Evolutionary conservation across 2,113 vertebrate species (phyloP).

Genomic region (Nerophis ophidion): DNA sequence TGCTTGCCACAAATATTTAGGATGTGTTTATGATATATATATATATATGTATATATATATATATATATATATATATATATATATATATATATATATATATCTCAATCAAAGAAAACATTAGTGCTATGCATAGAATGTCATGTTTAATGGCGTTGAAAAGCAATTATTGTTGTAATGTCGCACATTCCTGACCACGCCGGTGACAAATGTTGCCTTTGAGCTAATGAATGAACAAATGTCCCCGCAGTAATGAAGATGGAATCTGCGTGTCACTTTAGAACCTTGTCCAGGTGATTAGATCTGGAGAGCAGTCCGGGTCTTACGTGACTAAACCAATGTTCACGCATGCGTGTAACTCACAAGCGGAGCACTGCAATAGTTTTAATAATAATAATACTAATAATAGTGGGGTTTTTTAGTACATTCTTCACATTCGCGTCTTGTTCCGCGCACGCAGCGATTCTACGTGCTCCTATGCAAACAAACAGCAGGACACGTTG

Average conservation of each 20-base stretch:
- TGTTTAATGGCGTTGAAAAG: constrained; percentile 2
- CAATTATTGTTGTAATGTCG: constrained; percentile 5
- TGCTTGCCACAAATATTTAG: background rate
- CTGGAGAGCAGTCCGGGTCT: constrained; percentile 91
- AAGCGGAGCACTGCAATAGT: too few species aligned
- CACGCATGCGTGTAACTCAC: background rate
- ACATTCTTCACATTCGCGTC: background rate
- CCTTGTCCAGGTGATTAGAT: constrained; percentile 96
- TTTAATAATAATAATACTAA: background rate
- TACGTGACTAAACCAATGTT: constrained; percentile 23
- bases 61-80: too few species aligned
- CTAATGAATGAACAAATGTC: constrained; percentile 94
- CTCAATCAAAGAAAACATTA: too few species aligned
- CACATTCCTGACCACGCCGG: constrained; percentile 79
- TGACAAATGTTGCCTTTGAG: constrained; percentile 85
- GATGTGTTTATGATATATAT: background rate
- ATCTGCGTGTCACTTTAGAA: constrained; percentile 89
- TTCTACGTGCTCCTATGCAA: background rate
- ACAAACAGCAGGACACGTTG: background rate
- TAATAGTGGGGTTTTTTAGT: background rate
- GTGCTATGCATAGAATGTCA: background rate
- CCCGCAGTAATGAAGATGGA: constrained; percentile 95
- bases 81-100: too few species aligned
- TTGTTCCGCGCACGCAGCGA: background rate
- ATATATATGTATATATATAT: too few species aligned